Percentiles rank a stretch among this genome's conserved stretches.
Conservation (phyloP, 2,113 vertebrate species). For the Boulengeromyrus knoepffleri region DNA sequence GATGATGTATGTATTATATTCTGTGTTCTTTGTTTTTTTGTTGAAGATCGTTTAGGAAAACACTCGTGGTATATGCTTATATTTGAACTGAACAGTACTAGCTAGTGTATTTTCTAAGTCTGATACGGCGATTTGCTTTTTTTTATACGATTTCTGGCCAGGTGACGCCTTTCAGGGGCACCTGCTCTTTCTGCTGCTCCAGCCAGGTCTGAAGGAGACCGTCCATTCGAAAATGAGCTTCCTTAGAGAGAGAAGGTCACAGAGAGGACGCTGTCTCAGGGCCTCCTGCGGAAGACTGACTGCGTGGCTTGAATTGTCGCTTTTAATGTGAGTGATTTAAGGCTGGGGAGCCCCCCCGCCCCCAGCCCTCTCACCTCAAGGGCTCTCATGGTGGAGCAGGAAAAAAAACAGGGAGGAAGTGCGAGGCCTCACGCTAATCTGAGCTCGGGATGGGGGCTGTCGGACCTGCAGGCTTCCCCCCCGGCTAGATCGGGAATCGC, state of each 20-base stretch:
- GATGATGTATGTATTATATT: neutral
- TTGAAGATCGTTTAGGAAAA: neutral
- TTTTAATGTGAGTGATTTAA: neutral
- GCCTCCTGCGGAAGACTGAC: neutral
- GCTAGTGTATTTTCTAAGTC: neutral
- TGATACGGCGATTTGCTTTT: neutral
- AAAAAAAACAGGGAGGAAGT: neutral
- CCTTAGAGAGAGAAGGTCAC: neutral
- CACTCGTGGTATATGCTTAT: neutral
- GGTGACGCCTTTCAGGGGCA: neutral
- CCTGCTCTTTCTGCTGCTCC: neutral
- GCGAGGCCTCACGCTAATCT: neutral
- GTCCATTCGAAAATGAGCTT: neutral
- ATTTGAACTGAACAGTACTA: neutral
- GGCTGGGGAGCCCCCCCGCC: neutral
- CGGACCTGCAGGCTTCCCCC: neutral
- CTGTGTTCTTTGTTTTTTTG: neutral
- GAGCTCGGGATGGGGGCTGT: neutral
- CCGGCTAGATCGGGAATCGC: neutral
- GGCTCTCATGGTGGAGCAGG: neutral
- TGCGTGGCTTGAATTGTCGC: neutral
- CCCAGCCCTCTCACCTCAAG: neutral
- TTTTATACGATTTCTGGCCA: neutral
- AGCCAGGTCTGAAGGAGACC: neutral
- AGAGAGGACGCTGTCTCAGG: neutral